Conservation (phyloP, 1,140 invertebrate genomes). For the Panulirus ornatus region DNA sequence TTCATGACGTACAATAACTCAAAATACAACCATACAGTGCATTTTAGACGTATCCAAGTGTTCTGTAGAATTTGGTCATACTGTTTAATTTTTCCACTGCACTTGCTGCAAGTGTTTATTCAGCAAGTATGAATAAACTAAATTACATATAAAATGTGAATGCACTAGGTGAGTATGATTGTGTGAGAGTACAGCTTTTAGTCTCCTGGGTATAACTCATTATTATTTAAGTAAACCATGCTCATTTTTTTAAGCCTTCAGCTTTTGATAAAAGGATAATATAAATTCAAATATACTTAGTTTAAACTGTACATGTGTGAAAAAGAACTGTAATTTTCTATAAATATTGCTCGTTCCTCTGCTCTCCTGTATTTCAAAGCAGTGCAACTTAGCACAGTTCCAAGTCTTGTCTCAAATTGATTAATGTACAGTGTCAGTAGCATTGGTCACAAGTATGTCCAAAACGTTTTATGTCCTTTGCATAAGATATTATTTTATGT, state of each 20-base stretch:
- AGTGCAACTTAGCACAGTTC: conserved; percentile 36
- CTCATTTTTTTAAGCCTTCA: conserved; percentile 3
- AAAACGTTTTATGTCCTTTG: conserved; percentile 72
- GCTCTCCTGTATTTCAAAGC: conserved; percentile 44
- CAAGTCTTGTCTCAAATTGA: conserved; percentile 43
- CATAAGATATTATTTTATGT: conserved; percentile 74
- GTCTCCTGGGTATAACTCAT: not conserved
- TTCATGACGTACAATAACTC: not conserved
- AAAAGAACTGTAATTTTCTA: conserved; percentile 39
- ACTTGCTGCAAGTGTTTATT: not conserved
- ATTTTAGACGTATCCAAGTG: not conserved
- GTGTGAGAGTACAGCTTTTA: not conserved
- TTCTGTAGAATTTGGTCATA: not conserved
- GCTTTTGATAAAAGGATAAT: not conserved
- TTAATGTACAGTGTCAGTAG: conserved; percentile 62
- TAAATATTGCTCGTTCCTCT: conserved; percentile 35
- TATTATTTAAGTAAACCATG: not conserved
- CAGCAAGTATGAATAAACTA: not conserved
- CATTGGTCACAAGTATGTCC: conserved; percentile 70
- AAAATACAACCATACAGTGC: not conserved
- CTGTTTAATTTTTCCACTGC: not conserved
- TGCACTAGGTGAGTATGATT: not conserved
- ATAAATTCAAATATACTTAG: not conserved
- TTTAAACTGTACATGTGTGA: not conserved
- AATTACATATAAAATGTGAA: not conserved